Base-by-base conservation (phyloP, 2,113 vertebrate genomes). In the Saimiri boliviensis region DNA sequence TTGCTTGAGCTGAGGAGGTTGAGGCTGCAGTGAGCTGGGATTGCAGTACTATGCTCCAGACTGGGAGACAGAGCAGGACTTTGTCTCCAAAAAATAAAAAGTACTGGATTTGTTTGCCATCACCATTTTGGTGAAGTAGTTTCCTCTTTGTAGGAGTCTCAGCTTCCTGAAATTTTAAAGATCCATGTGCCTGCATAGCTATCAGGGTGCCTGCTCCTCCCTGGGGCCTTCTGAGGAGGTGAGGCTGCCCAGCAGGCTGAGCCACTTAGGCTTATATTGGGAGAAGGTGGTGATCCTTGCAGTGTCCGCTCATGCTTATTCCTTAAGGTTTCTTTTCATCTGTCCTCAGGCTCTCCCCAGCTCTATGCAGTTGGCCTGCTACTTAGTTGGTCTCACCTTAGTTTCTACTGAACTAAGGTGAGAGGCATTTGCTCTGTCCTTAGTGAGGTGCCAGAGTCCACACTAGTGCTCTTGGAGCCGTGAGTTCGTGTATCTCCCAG, bases 351-450 rank as follows among this genome's bases (percentile, higher is more conserved):
- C 83, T 40, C 73, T 21, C 52, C 17, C 45, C n/a, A 32, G 17
- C 74, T 32, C 11, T 19, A 10, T 8, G 23, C 42, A 27, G 21
- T 19, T 25, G 25, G 74, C 74, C 35, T n/a, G 45, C 14, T 52
- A 52, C 49, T 52, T 17, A 52, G 49, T 52, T 52, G 47, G 47
- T 9, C 47, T 49, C 47, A 14, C 47, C 47, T 49, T 49, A 49
- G 47, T 47, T 47, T 35, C 32, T 23, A 3, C 7, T 27, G 11
- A 30, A 25, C 0, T 8, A 14, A 30, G 8, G 0, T 14, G 14
- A 8, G 40, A 23, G 40, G 42, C 4, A 3, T 10, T 23, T 45
- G 56, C 25, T 8, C 12, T 35, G 56, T 66, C 20, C n/a, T 2
- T 30, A 25, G 52, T 32, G 6, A 0, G 45, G 20, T 2, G 8